Percentiles rank a stretch among this genome's conserved stretches.
phyloP scores from a whole-genome alignment of 2,888 invertebrate species.

The Uloborus plumipes region DNA sequence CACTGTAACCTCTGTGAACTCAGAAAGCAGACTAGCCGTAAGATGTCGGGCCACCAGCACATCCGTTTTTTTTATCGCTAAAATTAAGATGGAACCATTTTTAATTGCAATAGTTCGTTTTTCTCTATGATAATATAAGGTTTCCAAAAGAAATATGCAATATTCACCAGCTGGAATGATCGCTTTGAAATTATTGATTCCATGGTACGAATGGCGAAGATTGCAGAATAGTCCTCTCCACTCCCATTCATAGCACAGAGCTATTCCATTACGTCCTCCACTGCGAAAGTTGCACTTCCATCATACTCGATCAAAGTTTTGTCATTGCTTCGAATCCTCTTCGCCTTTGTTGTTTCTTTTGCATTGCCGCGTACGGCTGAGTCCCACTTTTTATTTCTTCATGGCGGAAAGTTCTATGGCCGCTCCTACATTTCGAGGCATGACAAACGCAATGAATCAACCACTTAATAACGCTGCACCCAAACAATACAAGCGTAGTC shows the following conservation, averaged over 20 bases:
- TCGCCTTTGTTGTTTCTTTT: conserved; percentile 3
- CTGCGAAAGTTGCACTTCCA: conserved; percentile 7
- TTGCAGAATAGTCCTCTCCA: background rate
- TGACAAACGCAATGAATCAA: conserved; percentile 9
- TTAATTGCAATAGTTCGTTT: too few relatives aligned
- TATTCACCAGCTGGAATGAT: too few relatives aligned
- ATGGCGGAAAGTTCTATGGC: background rate
- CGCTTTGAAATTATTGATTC: too few relatives aligned
- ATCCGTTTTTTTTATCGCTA: too few relatives aligned
- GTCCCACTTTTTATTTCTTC: background rate
- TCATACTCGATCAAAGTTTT: conserved; percentile 26
- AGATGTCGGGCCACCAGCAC: too few relatives aligned
- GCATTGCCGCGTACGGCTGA: background rate
- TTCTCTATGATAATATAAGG: too few relatives aligned
- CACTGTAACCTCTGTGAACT: too few relatives aligned
- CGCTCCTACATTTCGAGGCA: conserved; percentile 10
- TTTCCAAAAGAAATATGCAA: too few relatives aligned
- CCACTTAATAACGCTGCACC: conserved; percentile 3
- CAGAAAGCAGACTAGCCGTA: too few relatives aligned
- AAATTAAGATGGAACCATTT: too few relatives aligned
- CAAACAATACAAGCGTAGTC: background rate
- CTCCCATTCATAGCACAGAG: background rate
- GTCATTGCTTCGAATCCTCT: conserved; percentile 12
- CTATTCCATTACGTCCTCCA: conserved; percentile 4
- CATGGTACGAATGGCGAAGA: too few relatives aligned